Conservation (phyloP, 2,797 vertebrate species). For the Sebastolobus alascanus region DNA sequence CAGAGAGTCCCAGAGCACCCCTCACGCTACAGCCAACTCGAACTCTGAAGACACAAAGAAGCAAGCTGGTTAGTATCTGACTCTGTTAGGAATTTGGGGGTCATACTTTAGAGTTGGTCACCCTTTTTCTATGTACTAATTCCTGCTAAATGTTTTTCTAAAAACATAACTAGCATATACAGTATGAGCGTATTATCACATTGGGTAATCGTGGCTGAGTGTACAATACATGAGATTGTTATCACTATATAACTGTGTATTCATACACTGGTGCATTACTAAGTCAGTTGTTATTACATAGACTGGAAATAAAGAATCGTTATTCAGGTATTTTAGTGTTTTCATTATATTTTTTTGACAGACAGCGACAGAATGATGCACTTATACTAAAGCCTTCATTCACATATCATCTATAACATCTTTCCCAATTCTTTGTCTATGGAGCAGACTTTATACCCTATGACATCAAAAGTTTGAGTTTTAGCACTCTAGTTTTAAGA, state of each 20-base stretch:
- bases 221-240: not conserved
- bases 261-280: not conserved
- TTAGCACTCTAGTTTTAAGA: too few species aligned
- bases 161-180: not conserved
- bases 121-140: not conserved
- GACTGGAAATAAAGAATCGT: slow-evolving; percentile 7
- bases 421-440: too few species aligned
- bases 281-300: slow-evolving; percentile 2
- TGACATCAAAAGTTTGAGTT: too few species aligned
- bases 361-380: too few species aligned
- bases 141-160: not conserved
- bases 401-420: too few species aligned
- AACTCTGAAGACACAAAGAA: slow-evolving; percentile 89
- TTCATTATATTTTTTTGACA: not conserved
- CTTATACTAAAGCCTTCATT: not conserved
- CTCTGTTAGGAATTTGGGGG: not conserved
- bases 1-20: slow-evolving; percentile 85
- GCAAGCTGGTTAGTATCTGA: slow-evolving; percentile 89
- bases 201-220: not conserved
- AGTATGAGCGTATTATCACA: not conserved
- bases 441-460: too few species aligned
- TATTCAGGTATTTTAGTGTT: slow-evolving; percentile 11
- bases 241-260: not conserved
- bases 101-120: not conserved
- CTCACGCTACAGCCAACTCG: slow-evolving; percentile 80